A percentile compares a stretch with the other conserved stretches of the same genome.
Conservation (phyloP, 2,888 invertebrate species). For the Protophormia terraenovae region DNA sequence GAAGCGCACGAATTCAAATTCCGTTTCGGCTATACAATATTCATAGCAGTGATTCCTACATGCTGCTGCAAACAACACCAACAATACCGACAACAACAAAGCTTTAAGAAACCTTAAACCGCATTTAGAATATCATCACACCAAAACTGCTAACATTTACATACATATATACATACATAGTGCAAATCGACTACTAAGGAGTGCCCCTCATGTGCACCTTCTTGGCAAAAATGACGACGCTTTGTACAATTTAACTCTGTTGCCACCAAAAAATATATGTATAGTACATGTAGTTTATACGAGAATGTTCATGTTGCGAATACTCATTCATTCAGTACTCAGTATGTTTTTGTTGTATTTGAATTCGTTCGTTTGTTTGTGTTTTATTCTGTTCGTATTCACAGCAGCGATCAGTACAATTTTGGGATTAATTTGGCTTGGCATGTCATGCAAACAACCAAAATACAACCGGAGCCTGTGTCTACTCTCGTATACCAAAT, state of each 20-base stretch:
- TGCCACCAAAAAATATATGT: not conserved
- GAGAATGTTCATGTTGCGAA: constrained; percentile 54
- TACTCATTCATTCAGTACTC: constrained; percentile 4
- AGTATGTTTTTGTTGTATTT: constrained; percentile 31
- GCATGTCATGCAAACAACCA: constrained; percentile 77
- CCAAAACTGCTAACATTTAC: constrained; percentile 25
- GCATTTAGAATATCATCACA: constrained; percentile 79
- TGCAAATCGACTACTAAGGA: constrained; percentile 73
- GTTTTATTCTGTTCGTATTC: constrained; percentile 43
- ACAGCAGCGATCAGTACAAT: constrained; percentile 63
- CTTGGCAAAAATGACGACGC: constrained; percentile 57
- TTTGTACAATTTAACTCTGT: constrained; percentile 48
- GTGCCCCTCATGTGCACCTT: constrained; percentile 72
- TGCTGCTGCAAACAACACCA: constrained; percentile 54
- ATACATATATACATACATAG: constrained; percentile 13
- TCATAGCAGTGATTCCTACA: constrained; percentile 62
- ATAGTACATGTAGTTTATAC: constrained; percentile 29
- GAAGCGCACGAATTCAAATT: constrained; percentile 77
- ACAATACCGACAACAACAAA: constrained; percentile 68
- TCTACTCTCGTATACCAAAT: constrained; percentile 49
- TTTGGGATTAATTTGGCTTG: constrained; percentile 71
- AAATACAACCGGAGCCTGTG: constrained; percentile 70
- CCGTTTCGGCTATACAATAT: constrained; percentile 67
- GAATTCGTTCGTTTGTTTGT: constrained; percentile 51
- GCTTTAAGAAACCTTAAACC: constrained; percentile 70